Conservation (phyloP, 2,797 vertebrate genomes). For the Synanceia verrucosa region DNA sequence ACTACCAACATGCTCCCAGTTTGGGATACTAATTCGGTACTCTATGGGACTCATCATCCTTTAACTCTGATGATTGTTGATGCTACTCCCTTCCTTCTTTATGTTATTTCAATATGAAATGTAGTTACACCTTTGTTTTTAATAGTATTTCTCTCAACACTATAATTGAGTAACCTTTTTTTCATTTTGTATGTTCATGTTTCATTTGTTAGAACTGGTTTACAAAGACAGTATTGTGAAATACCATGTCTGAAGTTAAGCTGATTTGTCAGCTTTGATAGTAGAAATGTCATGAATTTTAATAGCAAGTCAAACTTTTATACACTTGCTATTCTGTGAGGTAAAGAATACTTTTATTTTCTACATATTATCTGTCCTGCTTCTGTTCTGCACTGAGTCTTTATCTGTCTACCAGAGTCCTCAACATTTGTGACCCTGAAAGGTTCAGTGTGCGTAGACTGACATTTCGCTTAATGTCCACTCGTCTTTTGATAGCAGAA, state of each 20-base stretch:
- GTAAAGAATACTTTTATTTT: conserved; percentile 14
- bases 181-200: conserved; percentile 59
- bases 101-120: conserved; percentile 48
- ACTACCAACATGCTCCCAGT: conserved; percentile 51
- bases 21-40: conserved; percentile 48
- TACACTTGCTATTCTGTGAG: conserved; percentile 29
- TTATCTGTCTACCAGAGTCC: background rate
- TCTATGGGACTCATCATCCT: conserved; percentile 42
- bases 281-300: conserved; percentile 53
- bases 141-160: conserved; percentile 56
- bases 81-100: conserved; percentile 42
- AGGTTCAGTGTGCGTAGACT: background rate
- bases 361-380: conserved; percentile 21
- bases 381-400: conserved; percentile 10
- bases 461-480: background rate
- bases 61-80: conserved; percentile 28
- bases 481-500: background rate
- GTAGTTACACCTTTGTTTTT: conserved; percentile 58
- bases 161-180: conserved; percentile 56
- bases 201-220: conserved; percentile 50
- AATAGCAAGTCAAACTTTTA: conserved; percentile 17
- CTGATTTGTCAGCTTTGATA: conserved; percentile 66
- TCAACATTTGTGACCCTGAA: background rate
- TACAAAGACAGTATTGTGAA: conserved; percentile 59
- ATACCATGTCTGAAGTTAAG: conserved; percentile 42